These are phyloP conservation scores for Cheirogaleus medius DNA, from an alignment of 2,113 vertebrate species.

Conservation along the genomic window DNA sequence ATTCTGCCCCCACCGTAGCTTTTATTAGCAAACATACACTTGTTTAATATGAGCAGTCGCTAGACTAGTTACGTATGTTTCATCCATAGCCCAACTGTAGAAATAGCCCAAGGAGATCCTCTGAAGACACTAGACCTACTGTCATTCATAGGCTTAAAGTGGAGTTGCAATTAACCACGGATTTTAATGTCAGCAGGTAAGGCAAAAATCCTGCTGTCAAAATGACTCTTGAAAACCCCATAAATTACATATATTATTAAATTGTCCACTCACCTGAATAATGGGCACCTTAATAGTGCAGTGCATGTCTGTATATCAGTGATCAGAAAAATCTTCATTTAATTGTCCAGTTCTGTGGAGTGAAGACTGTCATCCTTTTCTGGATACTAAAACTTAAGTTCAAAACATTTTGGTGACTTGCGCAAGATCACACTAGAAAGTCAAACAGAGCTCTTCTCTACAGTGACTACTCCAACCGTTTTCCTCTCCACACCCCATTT, in stretches of 20 bases:
- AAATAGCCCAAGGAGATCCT: background rate
- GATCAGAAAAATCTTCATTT: background rate
- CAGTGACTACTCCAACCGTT: background rate
- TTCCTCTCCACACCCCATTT: background rate
- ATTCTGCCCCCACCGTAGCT: background rate
- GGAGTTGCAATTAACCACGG: background rate
- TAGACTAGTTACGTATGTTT: background rate
- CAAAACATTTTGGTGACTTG: background rate
- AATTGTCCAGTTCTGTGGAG: background rate
- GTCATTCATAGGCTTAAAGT: background rate
- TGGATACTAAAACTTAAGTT: background rate
- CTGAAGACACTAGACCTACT: background rate
- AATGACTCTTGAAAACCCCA: background rate
- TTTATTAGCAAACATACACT: background rate
- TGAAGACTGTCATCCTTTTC: background rate
- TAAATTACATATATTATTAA: background rate
- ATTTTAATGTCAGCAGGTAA: background rate
- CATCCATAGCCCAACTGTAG: background rate
- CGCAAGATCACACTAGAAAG: background rate
- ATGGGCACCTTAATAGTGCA: background rate
- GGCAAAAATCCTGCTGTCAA: background rate
- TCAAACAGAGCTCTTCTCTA: background rate
- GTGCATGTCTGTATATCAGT: background rate
- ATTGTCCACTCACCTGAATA: background rate
- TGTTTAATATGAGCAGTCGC: background rate